Conservation (phyloP, 2,888 invertebrate species). For the Ecliptopera silaceata region DNA sequence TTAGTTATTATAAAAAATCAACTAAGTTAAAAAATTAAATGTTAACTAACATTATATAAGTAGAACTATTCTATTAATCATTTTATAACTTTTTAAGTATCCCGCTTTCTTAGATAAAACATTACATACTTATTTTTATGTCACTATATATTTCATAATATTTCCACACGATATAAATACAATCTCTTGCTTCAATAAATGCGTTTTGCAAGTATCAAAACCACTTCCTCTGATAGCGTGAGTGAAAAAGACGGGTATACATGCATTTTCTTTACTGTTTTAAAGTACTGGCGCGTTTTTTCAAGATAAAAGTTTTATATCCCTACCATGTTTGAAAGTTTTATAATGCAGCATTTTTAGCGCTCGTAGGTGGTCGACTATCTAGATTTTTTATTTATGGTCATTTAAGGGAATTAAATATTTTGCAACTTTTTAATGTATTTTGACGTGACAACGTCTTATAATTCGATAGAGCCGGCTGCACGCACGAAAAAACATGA, state of each 20-base stretch:
- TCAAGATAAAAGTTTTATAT: constrained; percentile 37
- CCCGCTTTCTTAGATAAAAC: too few relatives aligned
- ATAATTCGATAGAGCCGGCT: too few relatives aligned
- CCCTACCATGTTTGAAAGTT: constrained; percentile 35
- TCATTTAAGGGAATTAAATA: constrained; percentile 4
- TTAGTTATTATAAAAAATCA: too few relatives aligned
- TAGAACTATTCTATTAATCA: too few relatives aligned
- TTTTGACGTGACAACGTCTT: too few relatives aligned
- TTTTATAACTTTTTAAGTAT: too few relatives aligned
- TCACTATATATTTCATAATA: neutral
- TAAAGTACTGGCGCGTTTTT: constrained; percentile 43
- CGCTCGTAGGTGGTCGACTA: constrained; percentile 33
- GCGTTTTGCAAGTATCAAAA: constrained; percentile 59
- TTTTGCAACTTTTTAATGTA: too few relatives aligned
- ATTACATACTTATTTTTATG: too few relatives aligned
- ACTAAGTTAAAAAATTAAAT: too few relatives aligned
- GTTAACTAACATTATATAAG: too few relatives aligned
- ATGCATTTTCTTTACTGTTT: constrained; percentile 64
- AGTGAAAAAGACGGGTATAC: constrained; percentile 60
- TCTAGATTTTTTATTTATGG: constrained; percentile 29
- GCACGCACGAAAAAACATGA: too few relatives aligned
- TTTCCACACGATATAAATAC: neutral
- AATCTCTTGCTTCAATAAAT: constrained; percentile 14
- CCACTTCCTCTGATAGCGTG: constrained; percentile 49
- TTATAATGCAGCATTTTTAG: constrained; percentile 28